A percentile compares a stretch with the other conserved stretches of the same genome.
These are phyloP conservation scores for Hypena proboscidalis DNA, from an alignment of 2,888 invertebrate species.

Conservation along the genomic window DNA sequence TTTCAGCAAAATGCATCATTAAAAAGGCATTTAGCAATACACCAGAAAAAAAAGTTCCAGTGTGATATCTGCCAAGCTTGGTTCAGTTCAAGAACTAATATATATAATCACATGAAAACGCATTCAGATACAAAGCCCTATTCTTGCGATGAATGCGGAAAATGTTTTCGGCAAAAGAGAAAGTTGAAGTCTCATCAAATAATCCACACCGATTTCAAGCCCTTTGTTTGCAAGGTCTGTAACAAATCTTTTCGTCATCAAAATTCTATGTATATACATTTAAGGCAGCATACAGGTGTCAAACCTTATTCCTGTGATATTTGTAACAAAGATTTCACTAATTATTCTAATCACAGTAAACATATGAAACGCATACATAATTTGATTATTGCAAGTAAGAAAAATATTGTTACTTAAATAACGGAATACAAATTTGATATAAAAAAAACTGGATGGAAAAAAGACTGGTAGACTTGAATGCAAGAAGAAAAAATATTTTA, in stretches of 20 bases:
- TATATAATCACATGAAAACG: constrained; percentile 56
- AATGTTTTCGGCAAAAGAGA: constrained; percentile 54
- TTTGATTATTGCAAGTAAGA: constrained; percentile 62
- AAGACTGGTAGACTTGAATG: too few species aligned
- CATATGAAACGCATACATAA: constrained; percentile 91
- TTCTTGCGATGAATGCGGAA: constrained; percentile 61
- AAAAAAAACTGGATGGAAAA: too few species aligned
- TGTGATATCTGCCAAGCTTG: constrained; percentile 68
- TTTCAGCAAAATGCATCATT: constrained; percentile 59
- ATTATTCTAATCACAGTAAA: constrained; percentile 92
- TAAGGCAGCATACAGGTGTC: constrained; percentile 87
- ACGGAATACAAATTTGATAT: too few species aligned
- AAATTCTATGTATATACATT: constrained; percentile 87
- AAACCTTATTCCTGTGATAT: constrained; percentile 89
- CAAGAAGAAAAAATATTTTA: too few species aligned
- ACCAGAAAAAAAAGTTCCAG: constrained; percentile 59
- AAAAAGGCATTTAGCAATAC: constrained; percentile 55
- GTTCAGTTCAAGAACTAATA: constrained; percentile 55
- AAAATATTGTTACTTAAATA: too few species aligned
- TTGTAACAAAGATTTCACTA: constrained; percentile 88
- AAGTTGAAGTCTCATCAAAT: constrained; percentile 87
- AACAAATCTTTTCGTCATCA: constrained; percentile 89
- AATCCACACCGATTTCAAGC: constrained; percentile 89
- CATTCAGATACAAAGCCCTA: constrained; percentile 60
- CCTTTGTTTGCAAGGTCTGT: constrained; percentile 88